Evolutionary conservation across 2,888 invertebrate species (phyloP).

Genomic region (Ditula angustiorana): DNA sequence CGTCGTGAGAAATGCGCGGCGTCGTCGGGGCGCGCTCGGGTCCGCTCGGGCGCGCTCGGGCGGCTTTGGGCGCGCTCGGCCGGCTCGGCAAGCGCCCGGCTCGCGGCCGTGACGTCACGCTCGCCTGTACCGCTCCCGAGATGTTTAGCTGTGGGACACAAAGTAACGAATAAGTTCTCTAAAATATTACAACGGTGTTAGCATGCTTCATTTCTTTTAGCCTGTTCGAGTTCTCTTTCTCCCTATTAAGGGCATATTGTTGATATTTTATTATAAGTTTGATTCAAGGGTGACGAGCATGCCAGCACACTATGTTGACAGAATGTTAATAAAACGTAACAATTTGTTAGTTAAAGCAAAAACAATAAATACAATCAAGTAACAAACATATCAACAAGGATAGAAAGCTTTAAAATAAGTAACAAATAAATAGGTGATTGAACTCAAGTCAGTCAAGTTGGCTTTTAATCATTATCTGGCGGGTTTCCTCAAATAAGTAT

Average conservation of each 20-base stretch:
- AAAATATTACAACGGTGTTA: too few relatives aligned
- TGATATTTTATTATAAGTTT: too few relatives aligned
- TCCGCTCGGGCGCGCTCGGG: slow-evolving; percentile 40
- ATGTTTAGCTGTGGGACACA: slow-evolving; percentile 21
- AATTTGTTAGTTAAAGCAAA: neutral
- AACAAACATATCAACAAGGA: neutral
- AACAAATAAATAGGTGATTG: neutral
- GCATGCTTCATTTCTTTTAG: too few relatives aligned
- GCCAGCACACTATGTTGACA: too few relatives aligned
- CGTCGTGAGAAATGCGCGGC: slow-evolving; percentile 74
- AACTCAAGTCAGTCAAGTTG: too few relatives aligned
- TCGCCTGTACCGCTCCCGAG: slow-evolving; percentile 11
- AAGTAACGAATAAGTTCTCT: neutral
- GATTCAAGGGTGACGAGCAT: too few relatives aligned
- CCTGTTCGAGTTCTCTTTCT: too few relatives aligned
- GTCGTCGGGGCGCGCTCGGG: slow-evolving; percentile 46
- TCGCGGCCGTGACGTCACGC: neutral
- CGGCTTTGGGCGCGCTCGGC: slow-evolving; percentile 31
- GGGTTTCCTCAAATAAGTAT: too few relatives aligned
- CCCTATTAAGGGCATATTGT: too few relatives aligned
- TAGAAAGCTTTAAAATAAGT: neutral
- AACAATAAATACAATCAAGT: neutral
- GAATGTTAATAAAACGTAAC: neutral
- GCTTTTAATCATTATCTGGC: too few relatives aligned
- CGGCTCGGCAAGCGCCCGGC: neutral